These are phyloP conservation scores for Colletes collaris DNA, from an alignment of 2,888 invertebrate species.

Conservation along the genomic window DNA sequence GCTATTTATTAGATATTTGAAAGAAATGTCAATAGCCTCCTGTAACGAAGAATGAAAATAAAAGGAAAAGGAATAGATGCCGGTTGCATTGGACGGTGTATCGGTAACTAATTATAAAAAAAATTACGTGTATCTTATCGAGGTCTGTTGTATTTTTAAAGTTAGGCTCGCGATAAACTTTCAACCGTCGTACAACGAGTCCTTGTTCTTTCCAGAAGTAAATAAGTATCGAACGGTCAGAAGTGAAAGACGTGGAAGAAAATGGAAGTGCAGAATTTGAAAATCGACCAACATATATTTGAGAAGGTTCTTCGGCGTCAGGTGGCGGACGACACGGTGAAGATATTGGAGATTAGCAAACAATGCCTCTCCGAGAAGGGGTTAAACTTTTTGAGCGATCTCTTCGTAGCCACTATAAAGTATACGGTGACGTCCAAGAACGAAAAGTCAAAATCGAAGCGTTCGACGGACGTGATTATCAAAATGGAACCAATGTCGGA, in stretches of 20 bases:
- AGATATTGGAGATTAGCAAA: slow-evolving; percentile 4
- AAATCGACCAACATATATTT: slow-evolving; percentile 11
- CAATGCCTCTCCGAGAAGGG: not conserved
- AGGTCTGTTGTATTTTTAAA: too few relatives aligned
- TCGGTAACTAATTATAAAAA: too few relatives aligned
- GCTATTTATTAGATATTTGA: too few relatives aligned
- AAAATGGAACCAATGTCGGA: slow-evolving; percentile 59
- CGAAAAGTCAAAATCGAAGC: not conserved
- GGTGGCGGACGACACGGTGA: not conserved
- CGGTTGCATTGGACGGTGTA: too few relatives aligned
- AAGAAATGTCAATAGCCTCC: too few relatives aligned
- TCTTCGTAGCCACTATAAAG: not conserved
- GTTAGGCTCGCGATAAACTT: too few relatives aligned
- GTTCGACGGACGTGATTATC: slow-evolving; percentile 44
- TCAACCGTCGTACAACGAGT: too few relatives aligned
- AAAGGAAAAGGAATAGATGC: too few relatives aligned
- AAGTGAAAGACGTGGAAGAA: not conserved
- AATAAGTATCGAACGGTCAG: too few relatives aligned
- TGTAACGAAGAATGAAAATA: too few relatives aligned
- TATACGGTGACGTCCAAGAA: not conserved
- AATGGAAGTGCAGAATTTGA: slow-evolving; percentile 15
- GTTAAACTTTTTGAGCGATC: slow-evolving; percentile 45
- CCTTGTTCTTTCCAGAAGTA: too few relatives aligned
- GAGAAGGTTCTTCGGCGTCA: slow-evolving; percentile 13
- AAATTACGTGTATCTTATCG: too few relatives aligned